Percentiles rank a stretch among this genome's conserved stretches.
phyloP scores from a whole-genome alignment of 2,888 invertebrate species.

The Synergus itoensis region DNA sequence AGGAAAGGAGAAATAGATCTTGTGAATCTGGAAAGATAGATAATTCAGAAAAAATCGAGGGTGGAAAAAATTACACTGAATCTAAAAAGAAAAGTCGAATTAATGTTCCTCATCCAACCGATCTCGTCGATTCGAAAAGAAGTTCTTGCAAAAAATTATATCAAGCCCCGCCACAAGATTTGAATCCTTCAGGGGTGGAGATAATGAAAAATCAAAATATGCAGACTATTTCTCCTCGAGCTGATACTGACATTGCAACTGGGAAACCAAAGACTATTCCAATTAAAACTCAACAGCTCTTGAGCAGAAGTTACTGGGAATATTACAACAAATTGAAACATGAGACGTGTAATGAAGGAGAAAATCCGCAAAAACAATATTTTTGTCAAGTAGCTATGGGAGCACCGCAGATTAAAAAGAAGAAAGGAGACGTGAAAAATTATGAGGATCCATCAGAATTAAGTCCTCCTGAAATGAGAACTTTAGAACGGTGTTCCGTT shows the following conservation, averaged over 20 bases:
- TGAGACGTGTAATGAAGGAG: conserved; percentile 31
- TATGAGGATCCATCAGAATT: conserved; percentile 46
- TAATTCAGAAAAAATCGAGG: neutral
- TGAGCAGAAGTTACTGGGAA: conserved; percentile 70
- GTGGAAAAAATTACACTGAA: neutral
- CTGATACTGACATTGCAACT: conserved; percentile 23
- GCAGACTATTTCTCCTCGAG: conserved; percentile 15
- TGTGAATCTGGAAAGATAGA: conserved; percentile 25
- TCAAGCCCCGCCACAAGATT: neutral
- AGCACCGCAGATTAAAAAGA: conserved; percentile 56
- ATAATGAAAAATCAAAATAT: neutral
- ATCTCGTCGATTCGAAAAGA: neutral
- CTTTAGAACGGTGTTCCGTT: conserved; percentile 67
- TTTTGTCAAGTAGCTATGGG: conserved; percentile 57
- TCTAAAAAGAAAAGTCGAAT: neutral
- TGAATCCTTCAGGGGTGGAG: neutral
- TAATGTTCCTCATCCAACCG: neutral
- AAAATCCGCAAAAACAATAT: conserved; percentile 55
- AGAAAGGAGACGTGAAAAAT: conserved; percentile 49
- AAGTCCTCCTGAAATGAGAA: conserved; percentile 58
- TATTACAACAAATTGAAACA: conserved; percentile 67
- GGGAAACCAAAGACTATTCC: conserved; percentile 60
- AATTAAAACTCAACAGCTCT: conserved; percentile 65
- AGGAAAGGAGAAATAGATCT: conserved; percentile 38
- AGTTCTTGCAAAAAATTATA: neutral